Conservation (phyloP, 2,888 invertebrate species). For the Microctonus aethiopoides region DNA sequence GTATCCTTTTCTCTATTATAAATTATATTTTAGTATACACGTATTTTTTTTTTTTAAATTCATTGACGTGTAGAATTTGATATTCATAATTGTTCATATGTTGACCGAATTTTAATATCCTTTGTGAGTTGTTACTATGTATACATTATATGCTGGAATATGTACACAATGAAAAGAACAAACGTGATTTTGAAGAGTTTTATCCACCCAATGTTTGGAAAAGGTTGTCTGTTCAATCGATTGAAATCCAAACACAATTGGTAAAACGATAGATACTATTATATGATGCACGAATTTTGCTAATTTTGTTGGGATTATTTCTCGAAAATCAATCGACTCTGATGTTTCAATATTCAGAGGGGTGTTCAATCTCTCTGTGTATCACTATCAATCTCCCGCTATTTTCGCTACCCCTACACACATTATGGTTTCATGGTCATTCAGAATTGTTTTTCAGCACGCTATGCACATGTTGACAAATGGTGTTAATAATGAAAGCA, state of each 20-base stretch:
- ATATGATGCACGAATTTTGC: slow-evolving; percentile 29
- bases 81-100: slow-evolving; percentile 2
- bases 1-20: too few species aligned
- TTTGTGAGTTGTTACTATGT: not conserved
- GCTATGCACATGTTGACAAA: slow-evolving; percentile 41
- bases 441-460: slow-evolving; percentile 41
- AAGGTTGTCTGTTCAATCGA: slow-evolving; percentile 20
- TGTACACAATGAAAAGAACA: slow-evolving; percentile 16
- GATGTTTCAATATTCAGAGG: slow-evolving; percentile 5
- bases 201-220: slow-evolving; percentile 7
- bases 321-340: slow-evolving; percentile 27
- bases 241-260: slow-evolving; percentile 31
- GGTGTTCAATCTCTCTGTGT: not conserved
- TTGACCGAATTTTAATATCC: slow-evolving; percentile 17
- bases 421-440: slow-evolving; percentile 37
- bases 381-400: not conserved
- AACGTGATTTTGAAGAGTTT: slow-evolving; percentile 28
- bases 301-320: slow-evolving; percentile 20
- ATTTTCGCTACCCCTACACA: not conserved
- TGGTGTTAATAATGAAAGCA: slow-evolving; percentile 43
- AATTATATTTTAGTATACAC: too few species aligned
- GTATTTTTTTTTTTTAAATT: too few species aligned
- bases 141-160: not conserved
- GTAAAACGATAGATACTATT: slow-evolving; percentile 24
- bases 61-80: not conserved